These are phyloP conservation scores for Molanna angustata DNA, from an alignment of 2,888 invertebrate genomes.

Conservation along the genomic window DNA sequence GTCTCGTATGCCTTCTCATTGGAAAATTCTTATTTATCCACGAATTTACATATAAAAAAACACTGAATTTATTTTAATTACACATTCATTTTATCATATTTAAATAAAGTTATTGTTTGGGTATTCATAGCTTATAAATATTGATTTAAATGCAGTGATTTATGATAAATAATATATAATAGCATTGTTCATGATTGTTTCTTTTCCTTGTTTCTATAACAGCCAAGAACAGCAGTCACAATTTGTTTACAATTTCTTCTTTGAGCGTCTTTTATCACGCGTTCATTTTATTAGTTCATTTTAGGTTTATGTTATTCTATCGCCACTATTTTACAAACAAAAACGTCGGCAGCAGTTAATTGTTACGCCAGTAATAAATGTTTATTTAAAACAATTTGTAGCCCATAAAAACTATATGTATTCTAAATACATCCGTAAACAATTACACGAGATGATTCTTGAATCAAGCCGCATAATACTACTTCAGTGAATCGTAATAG, in stretches of 20 bases:
- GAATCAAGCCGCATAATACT: too few relatives aligned
- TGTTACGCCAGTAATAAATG: not conserved
- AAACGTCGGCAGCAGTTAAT: slow-evolving; percentile 6
- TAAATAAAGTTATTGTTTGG: not conserved
- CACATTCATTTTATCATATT: too few relatives aligned
- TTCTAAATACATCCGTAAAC: not conserved
- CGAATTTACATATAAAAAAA: too few relatives aligned
- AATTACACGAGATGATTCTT: not conserved
- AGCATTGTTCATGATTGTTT: too few relatives aligned
- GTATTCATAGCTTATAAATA: too few relatives aligned
- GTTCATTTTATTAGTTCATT: slow-evolving; percentile 20
- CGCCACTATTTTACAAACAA: slow-evolving; percentile 5
- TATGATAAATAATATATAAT: too few relatives aligned
- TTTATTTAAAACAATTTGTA: not conserved
- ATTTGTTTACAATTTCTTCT: slow-evolving; percentile 27
- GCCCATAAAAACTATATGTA: not conserved
- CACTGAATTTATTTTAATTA: too few relatives aligned
- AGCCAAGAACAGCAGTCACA: slow-evolving; percentile 28
- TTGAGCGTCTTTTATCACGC: slow-evolving; percentile 25
- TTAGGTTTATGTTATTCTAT: slow-evolving; percentile 17
- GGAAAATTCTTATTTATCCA: too few relatives aligned
- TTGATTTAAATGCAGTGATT: too few relatives aligned
- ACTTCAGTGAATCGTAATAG: too few relatives aligned
- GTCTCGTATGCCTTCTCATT: too few relatives aligned
- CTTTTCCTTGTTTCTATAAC: too few relatives aligned